Conservation (phyloP, 1,140 invertebrate species). For the Trichonephila clavata region DNA sequence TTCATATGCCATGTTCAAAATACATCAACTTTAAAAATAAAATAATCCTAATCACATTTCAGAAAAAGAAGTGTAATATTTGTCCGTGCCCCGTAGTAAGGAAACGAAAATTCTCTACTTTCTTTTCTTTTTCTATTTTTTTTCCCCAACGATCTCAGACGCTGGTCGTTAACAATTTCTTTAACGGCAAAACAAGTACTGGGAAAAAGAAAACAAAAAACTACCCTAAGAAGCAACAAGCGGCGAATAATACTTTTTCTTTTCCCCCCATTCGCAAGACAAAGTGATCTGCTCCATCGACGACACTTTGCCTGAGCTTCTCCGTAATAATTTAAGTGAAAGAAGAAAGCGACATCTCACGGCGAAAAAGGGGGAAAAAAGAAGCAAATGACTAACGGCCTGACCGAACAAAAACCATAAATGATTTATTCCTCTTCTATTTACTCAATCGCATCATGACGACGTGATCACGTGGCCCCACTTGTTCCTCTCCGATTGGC, state of each 20-base stretch:
- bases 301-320: not conserved
- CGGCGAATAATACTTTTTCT: conserved; percentile 10
- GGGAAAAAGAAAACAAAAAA: too few relatives aligned
- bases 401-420: not conserved
- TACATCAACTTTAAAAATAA: too few relatives aligned
- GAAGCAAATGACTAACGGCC: not conserved
- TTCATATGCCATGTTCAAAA: too few relatives aligned
- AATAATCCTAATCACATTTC: too few relatives aligned
- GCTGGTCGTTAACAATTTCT: conserved; percentile 33
- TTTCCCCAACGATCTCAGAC: not conserved
- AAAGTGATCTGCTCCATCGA: not conserved
- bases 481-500: conserved; percentile 4
- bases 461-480: not conserved
- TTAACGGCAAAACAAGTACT: not conserved
- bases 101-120: not conserved
- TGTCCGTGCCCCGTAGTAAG: not conserved
- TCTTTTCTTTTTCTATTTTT: too few relatives aligned
- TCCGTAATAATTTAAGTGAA: not conserved
- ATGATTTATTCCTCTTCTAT: conserved; percentile 48
- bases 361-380: not conserved
- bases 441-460: not conserved
- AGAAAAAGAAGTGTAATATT: not conserved
- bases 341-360: not conserved
- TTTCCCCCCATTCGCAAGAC: not conserved
- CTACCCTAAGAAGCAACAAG: not conserved